phyloP scores from a whole-genome alignment of 2,888 invertebrate genomes.

The Pinctada fucata region DNA sequence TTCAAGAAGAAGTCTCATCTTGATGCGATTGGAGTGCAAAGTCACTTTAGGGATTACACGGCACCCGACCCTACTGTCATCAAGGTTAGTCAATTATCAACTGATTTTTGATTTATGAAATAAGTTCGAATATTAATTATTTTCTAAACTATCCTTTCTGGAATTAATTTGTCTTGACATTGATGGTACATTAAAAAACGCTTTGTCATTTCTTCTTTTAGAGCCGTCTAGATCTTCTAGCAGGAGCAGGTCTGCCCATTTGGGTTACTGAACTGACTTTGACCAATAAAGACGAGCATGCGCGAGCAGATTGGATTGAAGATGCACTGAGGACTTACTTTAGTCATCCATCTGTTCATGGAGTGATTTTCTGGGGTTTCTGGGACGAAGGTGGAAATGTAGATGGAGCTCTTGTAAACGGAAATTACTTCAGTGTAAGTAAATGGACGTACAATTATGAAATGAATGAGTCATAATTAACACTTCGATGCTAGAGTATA shows the following conservation, averaged over 20 bases:
- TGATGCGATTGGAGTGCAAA: conserved; percentile 55
- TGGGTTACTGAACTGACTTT: conserved; percentile 55
- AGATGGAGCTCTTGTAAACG: conserved; percentile 34
- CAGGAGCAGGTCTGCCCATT: conserved; percentile 49
- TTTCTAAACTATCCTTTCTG: too few species aligned
- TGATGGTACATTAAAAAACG: too few species aligned
- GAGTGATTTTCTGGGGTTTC: conserved; percentile 49
- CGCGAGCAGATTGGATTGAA: conserved; percentile 43
- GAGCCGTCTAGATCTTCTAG: conserved; percentile 48
- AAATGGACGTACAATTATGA: too few species aligned
- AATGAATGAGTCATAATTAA: too few species aligned
- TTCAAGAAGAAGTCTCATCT: conserved; percentile 55
- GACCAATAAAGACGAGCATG: conserved; percentile 43
- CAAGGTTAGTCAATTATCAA: conserved; percentile 40
- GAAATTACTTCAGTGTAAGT: conserved; percentile 35
- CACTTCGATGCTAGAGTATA: too few species aligned
- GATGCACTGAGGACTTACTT: conserved; percentile 41
- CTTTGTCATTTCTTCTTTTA: conserved; percentile 6
- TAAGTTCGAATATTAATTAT: too few species aligned
- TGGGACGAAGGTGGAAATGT: conserved; percentile 40
- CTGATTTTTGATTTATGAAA: too few species aligned
- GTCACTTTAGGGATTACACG: conserved; percentile 47
- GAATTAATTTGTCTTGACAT: too few species aligned
- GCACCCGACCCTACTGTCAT: conserved; percentile 49
- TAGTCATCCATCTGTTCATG: conserved; percentile 46